These are phyloP conservation scores for Carposina sasakii DNA, from an alignment of 1,140 invertebrate genomes.

Conservation along the genomic window DNA sequence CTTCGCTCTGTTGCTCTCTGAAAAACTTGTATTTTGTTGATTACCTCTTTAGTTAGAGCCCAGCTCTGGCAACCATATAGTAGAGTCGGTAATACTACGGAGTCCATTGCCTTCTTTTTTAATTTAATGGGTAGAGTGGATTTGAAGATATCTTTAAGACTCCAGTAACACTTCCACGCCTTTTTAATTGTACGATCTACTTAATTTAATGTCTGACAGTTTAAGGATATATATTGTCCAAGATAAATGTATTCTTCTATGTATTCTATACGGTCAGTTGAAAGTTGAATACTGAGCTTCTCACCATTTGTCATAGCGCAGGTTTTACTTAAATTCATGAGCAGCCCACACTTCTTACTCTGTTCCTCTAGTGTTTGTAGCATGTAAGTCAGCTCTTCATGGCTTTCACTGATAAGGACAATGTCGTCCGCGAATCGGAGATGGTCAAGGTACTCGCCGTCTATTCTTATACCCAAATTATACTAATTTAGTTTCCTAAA, in stretches of 20 bases:
- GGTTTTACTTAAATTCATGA: no score
- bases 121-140: not conserved
- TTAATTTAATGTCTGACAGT: not conserved
- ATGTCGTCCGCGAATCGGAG: no score
- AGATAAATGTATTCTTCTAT: not conserved
- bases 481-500: no score
- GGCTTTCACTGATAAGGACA: no score
- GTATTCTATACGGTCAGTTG: no score
- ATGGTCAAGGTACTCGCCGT: no score
- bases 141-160: not conserved
- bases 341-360: no score
- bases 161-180: not conserved
- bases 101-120: conserved; percentile 5
- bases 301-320: no score
- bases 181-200: not conserved
- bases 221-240: not conserved
- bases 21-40: not conserved
- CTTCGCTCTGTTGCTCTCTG: conserved; percentile 4
- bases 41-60: not conserved
- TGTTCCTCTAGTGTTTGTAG: no score
- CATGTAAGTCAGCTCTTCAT: no score
- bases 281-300: no score
- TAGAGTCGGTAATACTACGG: not conserved
- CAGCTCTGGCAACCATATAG: conserved; percentile 1
- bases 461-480: no score